Evolutionary conservation across 2,888 invertebrate genomes (phyloP).

Genomic region (Nycteola revayana): DNA sequence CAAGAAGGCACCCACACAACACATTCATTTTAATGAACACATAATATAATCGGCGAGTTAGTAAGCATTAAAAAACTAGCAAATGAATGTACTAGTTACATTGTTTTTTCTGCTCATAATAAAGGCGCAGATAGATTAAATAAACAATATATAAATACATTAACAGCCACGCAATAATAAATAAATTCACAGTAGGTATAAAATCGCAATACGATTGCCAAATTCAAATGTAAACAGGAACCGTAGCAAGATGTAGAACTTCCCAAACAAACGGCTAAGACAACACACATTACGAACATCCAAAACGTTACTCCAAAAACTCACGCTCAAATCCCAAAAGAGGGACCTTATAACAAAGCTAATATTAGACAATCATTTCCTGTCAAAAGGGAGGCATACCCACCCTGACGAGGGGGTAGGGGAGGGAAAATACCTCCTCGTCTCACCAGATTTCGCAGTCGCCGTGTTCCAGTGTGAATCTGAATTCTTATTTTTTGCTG

Average conservation of each 20-base stretch:
- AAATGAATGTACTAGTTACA: conserved; percentile 31
- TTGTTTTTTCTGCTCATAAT: conserved; percentile 11
- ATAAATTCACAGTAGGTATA: conserved; percentile 16
- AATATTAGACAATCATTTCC: conserved; percentile 82
- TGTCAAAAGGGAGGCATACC: conserved; percentile 74
- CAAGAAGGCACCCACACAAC: conserved; percentile 24
- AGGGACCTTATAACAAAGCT: conserved; percentile 79
- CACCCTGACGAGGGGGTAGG: conserved; percentile 44
- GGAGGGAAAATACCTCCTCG: conserved; percentile 66
- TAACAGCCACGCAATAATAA: conserved; percentile 14
- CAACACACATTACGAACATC: conserved; percentile 36
- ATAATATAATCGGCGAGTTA: conserved; percentile 28
- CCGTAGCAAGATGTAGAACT: conserved; percentile 13
- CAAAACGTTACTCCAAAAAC: conserved; percentile 46
- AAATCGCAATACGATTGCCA: conserved; percentile 15
- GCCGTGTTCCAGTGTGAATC: conserved; percentile 74
- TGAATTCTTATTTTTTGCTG: conserved; percentile 73
- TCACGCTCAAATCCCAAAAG: conserved; percentile 63
- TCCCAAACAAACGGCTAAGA: conserved; percentile 24
- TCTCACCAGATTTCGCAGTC: conserved; percentile 73
- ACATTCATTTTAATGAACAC: conserved; percentile 32
- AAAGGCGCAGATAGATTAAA: conserved; percentile 4
- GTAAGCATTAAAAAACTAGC: conserved; percentile 32
- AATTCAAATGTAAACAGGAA: conserved; percentile 18
- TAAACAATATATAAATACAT: not conserved